Conservation (phyloP, 2,113 vertebrate species). For the Neogale vison region DNA sequence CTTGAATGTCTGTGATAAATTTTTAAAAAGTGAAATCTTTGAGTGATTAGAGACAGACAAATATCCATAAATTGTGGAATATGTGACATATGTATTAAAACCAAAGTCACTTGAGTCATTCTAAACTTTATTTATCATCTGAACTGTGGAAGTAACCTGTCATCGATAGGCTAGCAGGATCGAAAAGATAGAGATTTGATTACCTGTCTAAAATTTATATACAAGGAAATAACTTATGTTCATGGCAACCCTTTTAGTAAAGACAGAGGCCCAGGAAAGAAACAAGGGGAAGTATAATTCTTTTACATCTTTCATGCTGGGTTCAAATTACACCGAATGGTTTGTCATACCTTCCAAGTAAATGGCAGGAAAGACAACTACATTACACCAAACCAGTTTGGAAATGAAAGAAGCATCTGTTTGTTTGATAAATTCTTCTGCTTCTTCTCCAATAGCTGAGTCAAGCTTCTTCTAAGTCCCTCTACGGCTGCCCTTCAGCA, state of each 20-base stretch:
- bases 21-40: slow-evolving; percentile 25
- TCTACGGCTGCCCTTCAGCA: not conserved
- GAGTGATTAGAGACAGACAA: not conserved
- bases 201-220: not conserved
- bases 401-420: slow-evolving; percentile 2
- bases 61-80: slow-evolving; percentile 12
- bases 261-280: not conserved
- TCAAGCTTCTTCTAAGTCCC: not conserved
- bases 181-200: not conserved
- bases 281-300: not conserved
- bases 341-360: not conserved
- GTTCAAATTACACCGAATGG: not conserved
- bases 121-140: slow-evolving; percentile 28
- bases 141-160: not conserved
- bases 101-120: slow-evolving; percentile 18
- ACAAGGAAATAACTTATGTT: not conserved
- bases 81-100: not conserved
- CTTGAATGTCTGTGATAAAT: slow-evolving; percentile 27
- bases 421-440: not conserved
- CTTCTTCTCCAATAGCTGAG: not conserved
- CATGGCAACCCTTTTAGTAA: not conserved
- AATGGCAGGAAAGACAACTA: not conserved
- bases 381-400: not conserved
- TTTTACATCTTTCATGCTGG: not conserved
- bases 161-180: not conserved